A percentile compares a stretch with the other conserved stretches of the same genome.
phyloP scores from a whole-genome alignment of 2,113 vertebrate genomes.

The Columba livia region DNA sequence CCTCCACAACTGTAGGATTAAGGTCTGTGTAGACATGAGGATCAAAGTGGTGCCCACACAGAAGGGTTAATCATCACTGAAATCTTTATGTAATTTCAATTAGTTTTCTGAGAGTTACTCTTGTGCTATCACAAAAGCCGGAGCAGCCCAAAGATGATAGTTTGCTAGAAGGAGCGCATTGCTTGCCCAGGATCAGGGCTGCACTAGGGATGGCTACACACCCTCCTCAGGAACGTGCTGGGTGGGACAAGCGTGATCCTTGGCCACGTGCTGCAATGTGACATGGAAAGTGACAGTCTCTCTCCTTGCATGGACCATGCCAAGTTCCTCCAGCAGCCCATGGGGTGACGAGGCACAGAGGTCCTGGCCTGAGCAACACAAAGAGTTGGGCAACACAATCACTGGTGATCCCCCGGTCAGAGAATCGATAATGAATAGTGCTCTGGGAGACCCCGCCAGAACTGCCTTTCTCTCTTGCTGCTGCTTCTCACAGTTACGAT shows the following conservation, averaged over 20 bases:
- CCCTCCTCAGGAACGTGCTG: not conserved
- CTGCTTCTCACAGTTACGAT: too few species aligned
- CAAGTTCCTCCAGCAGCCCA: not conserved
- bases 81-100: not conserved
- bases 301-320: not conserved
- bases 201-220: not conserved
- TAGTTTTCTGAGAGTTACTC: not conserved
- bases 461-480: too few species aligned
- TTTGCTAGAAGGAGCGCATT: not conserved
- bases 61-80: not conserved
- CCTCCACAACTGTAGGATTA: not conserved
- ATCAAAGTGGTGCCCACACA: not conserved
- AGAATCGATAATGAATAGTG: too few species aligned
- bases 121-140: not conserved
- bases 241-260: not conserved
- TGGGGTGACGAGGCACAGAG: accelerated
- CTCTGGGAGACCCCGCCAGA: too few species aligned
- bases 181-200: not conserved
- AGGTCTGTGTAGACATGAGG: not conserved
- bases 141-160: not conserved
- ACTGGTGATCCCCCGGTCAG: too few species aligned
- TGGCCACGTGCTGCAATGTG: accelerated
- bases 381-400: not conserved
- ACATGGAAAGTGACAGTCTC: not conserved
- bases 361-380: not conserved